phyloP scores from a whole-genome alignment of 2,113 vertebrate genomes.

The Urocitellus parryii region DNA sequence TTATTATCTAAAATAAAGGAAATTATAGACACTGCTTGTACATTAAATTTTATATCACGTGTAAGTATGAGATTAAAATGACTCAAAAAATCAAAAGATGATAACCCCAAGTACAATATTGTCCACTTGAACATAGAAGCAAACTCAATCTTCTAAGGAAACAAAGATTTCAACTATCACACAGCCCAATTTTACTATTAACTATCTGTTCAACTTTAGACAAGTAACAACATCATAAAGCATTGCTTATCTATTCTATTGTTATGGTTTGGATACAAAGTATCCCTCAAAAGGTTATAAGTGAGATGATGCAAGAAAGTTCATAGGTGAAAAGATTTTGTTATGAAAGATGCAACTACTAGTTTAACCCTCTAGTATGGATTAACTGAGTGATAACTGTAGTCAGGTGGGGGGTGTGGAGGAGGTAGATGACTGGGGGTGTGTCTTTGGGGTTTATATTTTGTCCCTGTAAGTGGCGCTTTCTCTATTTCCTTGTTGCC shows the following conservation, averaged over 20 bases:
- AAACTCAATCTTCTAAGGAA: neutral
- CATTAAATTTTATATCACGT: neutral
- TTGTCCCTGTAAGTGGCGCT: no score
- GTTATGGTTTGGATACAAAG: no score
- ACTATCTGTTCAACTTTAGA: neutral
- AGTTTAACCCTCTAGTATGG: no score
- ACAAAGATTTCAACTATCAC: neutral
- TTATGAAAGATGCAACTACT: no score
- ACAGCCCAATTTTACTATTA: neutral
- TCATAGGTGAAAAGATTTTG: no score
- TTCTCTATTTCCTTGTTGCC: no score
- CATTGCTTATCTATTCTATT: neutral
- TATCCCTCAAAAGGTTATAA: no score
- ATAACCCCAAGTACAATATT: neutral
- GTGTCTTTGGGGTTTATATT: no score
- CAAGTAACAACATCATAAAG: neutral
- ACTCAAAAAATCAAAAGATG: slow-evolving; percentile 6
- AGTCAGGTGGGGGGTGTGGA: no score
- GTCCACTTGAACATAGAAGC: neutral
- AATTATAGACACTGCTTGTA: neutral
- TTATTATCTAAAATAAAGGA: slow-evolving; percentile 12
- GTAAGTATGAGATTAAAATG: neutral
- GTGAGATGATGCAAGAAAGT: no score
- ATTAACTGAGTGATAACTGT: no score
- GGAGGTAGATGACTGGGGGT: no score